Conservation (phyloP, 2,797 vertebrate species). For the Sebastes matsubarae region DNA sequence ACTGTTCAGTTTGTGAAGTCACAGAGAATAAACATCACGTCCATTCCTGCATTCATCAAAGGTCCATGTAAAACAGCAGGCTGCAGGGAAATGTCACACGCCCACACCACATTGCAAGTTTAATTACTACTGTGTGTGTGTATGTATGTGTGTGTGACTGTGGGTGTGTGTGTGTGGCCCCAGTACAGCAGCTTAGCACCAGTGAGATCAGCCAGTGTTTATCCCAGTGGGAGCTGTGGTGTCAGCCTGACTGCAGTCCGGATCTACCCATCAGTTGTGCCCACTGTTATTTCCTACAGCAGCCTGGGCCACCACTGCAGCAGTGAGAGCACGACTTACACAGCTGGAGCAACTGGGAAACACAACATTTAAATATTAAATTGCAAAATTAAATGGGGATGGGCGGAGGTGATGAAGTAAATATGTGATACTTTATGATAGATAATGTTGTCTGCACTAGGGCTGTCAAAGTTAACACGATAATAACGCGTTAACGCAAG, state of each 20-base stretch:
- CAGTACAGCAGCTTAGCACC: constrained; percentile 18
- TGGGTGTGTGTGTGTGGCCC: constrained; percentile 10
- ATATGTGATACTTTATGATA: too few species aligned
- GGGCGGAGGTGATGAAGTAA: too few species aligned
- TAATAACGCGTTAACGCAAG: too few species aligned
- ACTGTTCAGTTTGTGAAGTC: constrained; percentile 6
- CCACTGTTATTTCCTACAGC: constrained; percentile 6
- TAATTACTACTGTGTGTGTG: constrained; percentile 60
- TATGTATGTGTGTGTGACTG: constrained; percentile 23
- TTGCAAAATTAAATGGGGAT: accelerated
- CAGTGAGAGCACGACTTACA: neutral
- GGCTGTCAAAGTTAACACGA: too few species aligned
- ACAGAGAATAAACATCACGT: constrained; percentile 18
- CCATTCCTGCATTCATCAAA: constrained; percentile 51
- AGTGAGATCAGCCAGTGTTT: constrained; percentile 56
- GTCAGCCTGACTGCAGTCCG: constrained; percentile 15
- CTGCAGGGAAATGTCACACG: constrained; percentile 75
- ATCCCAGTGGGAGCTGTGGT: constrained; percentile 37
- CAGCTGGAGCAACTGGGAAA: neutral
- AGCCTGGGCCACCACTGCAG: neutral
- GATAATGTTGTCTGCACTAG: too few species aligned
- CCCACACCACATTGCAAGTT: constrained; percentile 67
- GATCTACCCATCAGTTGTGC: neutral
- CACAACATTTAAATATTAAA: neutral
- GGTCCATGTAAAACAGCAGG: constrained; percentile 55